Evolutionary conservation across 1,140 invertebrate genomes (phyloP), one percentile per base, ranked within the genome.

Genomic region (Andricus grossulariae): DNA sequence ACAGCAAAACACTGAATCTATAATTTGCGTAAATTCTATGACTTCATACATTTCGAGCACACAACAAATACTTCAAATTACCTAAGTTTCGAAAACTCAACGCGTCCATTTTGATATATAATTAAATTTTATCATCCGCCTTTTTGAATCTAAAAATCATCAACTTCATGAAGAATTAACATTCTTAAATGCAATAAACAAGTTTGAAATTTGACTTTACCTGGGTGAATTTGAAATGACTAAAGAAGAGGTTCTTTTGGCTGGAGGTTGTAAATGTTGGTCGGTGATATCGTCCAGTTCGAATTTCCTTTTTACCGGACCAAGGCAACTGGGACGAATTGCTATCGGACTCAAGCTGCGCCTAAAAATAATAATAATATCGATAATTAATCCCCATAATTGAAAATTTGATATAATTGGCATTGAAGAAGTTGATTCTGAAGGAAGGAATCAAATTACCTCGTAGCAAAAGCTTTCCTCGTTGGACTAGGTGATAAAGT

Each of bases 271-370:
- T 71, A 91, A 81, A 60, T 91, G 84, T 70, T 87, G 89, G 80
- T 91, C 87, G 84, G 89, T 76, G 85, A 91, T 88, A 80, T 90
- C 95, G 72, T 95, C 94, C 71, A 96, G 86, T 82, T 96, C 96
- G 83, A 95, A 95, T 90, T 97, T 96, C 76, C 96, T 92, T 90
- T 97, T 97, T 21, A 96, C 93, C 18, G 92, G 87, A 12, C 93
- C 91, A 57, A 93, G 88, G 54, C 92, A 92, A 87, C 92, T 93
- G 25, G 93, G 92, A 25, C 96, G 92, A 89, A 97, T 94, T 13
- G 95, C 93, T 81, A 97, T 97, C 11, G 96, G 96, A 83, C 96
- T 97, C 77, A 96, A 93, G 85, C 96, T 97, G 50, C 96, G 93
- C 57, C 96, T 93, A 39, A 84, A 84, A 84, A 72, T 13, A 75